phyloP scores from a whole-genome alignment of 2,888 invertebrate genomes.

The Clusia tigrina region DNA sequence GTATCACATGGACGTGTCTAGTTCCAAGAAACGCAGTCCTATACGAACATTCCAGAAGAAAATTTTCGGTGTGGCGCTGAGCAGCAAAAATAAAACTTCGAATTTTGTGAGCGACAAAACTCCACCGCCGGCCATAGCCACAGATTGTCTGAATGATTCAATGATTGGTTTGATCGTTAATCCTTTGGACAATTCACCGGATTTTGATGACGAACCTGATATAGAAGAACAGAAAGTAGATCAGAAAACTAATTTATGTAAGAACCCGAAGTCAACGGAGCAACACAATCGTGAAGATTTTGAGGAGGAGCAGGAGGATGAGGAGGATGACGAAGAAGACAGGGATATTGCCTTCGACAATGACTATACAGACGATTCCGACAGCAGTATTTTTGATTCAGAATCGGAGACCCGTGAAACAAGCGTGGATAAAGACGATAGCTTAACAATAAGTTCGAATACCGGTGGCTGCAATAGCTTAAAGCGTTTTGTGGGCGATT shows the following conservation, averaged over 20 bases:
- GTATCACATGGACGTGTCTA: slow-evolving; percentile 60
- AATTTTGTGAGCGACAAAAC: slow-evolving; percentile 62
- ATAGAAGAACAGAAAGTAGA: slow-evolving; percentile 44
- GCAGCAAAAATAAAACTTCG: slow-evolving; percentile 63
- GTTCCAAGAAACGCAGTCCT: slow-evolving; percentile 61
- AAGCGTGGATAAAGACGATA: slow-evolving; percentile 61
- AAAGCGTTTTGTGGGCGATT: slow-evolving; percentile 62
- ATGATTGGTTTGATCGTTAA: slow-evolving; percentile 73
- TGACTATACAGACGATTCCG: slow-evolving; percentile 60
- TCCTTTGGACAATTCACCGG: slow-evolving; percentile 67
- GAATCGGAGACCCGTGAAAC: slow-evolving; percentile 60
- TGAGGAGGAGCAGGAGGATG: slow-evolving; percentile 21
- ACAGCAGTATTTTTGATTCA: slow-evolving; percentile 62
- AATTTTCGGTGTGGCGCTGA: slow-evolving; percentile 63
- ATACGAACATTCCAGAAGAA: slow-evolving; percentile 63
- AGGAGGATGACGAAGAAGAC: slow-evolving; percentile 31
- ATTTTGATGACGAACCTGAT: slow-evolving; percentile 58
- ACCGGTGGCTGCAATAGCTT: slow-evolving; percentile 43
- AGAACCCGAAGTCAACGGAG: slow-evolving; percentile 32
- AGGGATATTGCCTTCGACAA: slow-evolving; percentile 48
- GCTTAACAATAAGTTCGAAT: slow-evolving; percentile 45
- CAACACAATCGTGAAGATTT: slow-evolving; percentile 22
- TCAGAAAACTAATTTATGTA: slow-evolving; percentile 36
- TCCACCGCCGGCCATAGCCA: slow-evolving; percentile 35
- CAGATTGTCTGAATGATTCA: slow-evolving; percentile 42